A percentile compares a stretch with the other conserved stretches of the same genome.
Evolutionary conservation across 2,888 invertebrate species (phyloP).

Genomic region (Ariolimax columbianus): DNA sequence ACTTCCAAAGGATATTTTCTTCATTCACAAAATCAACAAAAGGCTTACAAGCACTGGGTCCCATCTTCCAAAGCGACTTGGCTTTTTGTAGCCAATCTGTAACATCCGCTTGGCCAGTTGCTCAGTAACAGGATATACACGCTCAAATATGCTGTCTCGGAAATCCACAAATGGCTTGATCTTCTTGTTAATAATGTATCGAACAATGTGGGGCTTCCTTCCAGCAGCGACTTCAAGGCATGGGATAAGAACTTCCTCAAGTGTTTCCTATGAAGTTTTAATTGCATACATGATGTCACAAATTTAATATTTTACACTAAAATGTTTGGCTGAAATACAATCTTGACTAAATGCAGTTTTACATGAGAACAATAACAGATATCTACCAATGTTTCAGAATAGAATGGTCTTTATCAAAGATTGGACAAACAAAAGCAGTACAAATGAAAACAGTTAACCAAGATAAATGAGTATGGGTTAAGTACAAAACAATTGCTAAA

Average conservation of each 20-base stretch:
- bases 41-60: conserved; percentile 77
- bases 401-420: too few species aligned
- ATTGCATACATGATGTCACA: not conserved
- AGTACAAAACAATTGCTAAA: too few species aligned
- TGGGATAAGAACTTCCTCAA: conserved; percentile 76
- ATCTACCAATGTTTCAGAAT: too few species aligned
- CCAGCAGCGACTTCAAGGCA: conserved; percentile 74
- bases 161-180: conserved; percentile 69
- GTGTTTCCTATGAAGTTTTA: conserved; percentile 67
- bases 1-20: too few species aligned
- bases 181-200: conserved; percentile 74
- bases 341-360: too few species aligned
- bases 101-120: conserved; percentile 75
- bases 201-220: conserved; percentile 77
- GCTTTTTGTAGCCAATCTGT: conserved; percentile 76
- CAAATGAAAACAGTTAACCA: too few species aligned
- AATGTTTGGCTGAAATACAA: too few species aligned
- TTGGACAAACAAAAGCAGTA: too few species aligned
- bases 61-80: conserved; percentile 78
- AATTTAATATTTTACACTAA: not conserved
- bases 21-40: not conserved
- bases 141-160: conserved; percentile 77
- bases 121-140: conserved; percentile 76
- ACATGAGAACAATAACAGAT: too few species aligned
- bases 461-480: too few species aligned